A percentile compares a stretch with the other conserved stretches of the same genome.
phyloP scores from a whole-genome alignment of 2,888 invertebrate genomes.

The Myopa testacea region DNA sequence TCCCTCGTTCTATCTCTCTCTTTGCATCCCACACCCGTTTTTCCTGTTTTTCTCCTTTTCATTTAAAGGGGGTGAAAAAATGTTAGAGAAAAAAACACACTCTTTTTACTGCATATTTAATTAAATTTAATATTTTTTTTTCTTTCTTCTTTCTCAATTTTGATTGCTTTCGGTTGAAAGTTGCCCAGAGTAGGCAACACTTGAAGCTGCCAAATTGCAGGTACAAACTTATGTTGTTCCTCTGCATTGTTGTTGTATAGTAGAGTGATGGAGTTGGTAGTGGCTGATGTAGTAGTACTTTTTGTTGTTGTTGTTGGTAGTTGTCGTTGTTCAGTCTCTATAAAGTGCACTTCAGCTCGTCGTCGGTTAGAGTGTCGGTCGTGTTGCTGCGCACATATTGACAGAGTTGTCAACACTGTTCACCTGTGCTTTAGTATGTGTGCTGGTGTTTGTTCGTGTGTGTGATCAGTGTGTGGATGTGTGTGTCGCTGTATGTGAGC shows the following conservation, averaged over 20 bases:
- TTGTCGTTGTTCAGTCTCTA: slow-evolving; percentile 1
- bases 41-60: neutral
- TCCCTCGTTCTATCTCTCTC: neutral
- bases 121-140: slow-evolving; percentile 2
- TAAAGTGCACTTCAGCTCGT: slow-evolving; percentile 21
- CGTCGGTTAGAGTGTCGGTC: slow-evolving; percentile 8
- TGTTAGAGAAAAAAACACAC: neutral
- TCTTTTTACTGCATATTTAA: neutral
- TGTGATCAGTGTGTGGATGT: slow-evolving; percentile 11
- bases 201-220: slow-evolving; percentile 30
- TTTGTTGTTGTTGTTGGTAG: neutral
- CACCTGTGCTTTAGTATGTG: neutral
- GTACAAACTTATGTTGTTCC: neutral
- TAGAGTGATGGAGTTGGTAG: too few relatives aligned
- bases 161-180: slow-evolving; percentile 9
- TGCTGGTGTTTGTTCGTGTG: neutral
- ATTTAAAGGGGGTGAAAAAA: slow-evolving; percentile 1
- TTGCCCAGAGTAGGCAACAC: slow-evolving; percentile 10
- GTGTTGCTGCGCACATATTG: slow-evolving; percentile 9
- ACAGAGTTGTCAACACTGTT: slow-evolving; percentile 4
- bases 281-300: too few relatives aligned
- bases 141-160: neutral
- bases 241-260: too few relatives aligned
- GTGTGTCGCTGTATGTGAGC: slow-evolving; percentile 1
- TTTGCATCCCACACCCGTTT: neutral